phyloP scores from a whole-genome alignment of 2,113 vertebrate genomes.

The Lophius piscatorius region DNA sequence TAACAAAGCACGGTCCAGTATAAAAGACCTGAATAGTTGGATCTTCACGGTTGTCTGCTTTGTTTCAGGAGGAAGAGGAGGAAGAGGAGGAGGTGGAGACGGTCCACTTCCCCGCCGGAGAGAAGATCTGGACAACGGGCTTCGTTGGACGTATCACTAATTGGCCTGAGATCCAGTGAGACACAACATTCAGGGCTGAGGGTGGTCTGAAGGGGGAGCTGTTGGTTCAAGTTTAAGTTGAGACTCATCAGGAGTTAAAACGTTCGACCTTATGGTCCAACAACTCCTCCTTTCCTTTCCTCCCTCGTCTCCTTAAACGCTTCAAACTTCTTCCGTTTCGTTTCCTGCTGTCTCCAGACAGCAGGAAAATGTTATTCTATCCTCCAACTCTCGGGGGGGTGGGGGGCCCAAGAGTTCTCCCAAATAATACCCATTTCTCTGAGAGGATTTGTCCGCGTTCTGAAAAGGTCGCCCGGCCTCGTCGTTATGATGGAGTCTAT shows the following conservation, averaged over 20 bases:
- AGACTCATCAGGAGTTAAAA: constrained; percentile 58
- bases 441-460: constrained; percentile 22
- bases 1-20: no score
- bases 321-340: constrained; percentile 33
- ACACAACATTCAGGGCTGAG: neutral
- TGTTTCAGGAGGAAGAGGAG: constrained; percentile 20
- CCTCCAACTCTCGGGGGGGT: constrained; percentile 44
- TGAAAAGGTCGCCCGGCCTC: constrained; percentile 47
- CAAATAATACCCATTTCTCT: constrained; percentile 25
- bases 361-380: constrained; percentile 49
- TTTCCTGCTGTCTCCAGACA: constrained; percentile 38
- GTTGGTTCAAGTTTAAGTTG: constrained; percentile 51
- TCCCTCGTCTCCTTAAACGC: constrained; percentile 34
- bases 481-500: constrained; percentile 19
- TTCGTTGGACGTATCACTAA: constrained; percentile 37
- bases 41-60: constrained; percentile 33
- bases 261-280: constrained; percentile 61
- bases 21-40: neutral
- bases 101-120: constrained; percentile 23
- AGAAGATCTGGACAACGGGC: constrained; percentile 34
- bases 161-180: constrained; percentile 35
- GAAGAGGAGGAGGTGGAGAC: constrained; percentile 22
- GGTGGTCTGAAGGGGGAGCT: constrained; percentile 52
- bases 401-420: constrained; percentile 39
- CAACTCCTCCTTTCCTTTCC: constrained; percentile 14